Evolutionary conservation across 2,888 invertebrate species (phyloP).

Genomic region (Amphipyra tragopoginis): DNA sequence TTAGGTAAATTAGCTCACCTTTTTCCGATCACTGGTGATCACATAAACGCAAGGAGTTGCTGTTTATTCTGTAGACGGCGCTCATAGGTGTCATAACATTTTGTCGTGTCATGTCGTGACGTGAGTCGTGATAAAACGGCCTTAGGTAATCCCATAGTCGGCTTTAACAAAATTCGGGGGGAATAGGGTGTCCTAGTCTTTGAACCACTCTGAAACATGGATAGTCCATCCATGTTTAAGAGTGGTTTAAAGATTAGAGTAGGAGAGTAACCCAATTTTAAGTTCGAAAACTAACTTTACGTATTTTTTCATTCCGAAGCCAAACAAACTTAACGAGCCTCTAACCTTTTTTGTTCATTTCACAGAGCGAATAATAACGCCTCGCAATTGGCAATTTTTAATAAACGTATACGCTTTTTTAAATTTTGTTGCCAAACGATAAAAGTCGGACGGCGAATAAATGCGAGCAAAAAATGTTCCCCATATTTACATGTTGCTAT

Average conservation of each 20-base stretch:
- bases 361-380: not conserved
- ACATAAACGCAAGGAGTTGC: not conserved
- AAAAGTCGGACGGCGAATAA: slow-evolving; percentile 21
- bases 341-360: not conserved
- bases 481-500: slow-evolving; percentile 60
- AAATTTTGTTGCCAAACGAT: slow-evolving; percentile 10
- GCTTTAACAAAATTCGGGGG: too few species aligned
- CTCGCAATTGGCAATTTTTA: slow-evolving; percentile 7
- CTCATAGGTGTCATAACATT: too few species aligned
- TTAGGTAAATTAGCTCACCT: too few species aligned
- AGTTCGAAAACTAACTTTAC: not conserved
- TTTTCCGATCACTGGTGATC: too few species aligned
- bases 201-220: too few species aligned
- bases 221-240: too few species aligned
- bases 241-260: too few species aligned
- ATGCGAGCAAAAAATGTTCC: slow-evolving; percentile 41
- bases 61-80: not conserved
- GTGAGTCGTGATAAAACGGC: too few species aligned
- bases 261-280: too few species aligned
- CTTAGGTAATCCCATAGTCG: too few species aligned
- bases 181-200: too few species aligned
- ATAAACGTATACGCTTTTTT: not conserved
- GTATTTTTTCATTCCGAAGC: not conserved
- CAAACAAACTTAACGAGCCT: not conserved
- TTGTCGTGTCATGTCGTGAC: too few species aligned